Evolutionary conservation across 2,797 vertebrate genomes (phyloP).

Genomic region (Loriculus beryllinus): DNA sequence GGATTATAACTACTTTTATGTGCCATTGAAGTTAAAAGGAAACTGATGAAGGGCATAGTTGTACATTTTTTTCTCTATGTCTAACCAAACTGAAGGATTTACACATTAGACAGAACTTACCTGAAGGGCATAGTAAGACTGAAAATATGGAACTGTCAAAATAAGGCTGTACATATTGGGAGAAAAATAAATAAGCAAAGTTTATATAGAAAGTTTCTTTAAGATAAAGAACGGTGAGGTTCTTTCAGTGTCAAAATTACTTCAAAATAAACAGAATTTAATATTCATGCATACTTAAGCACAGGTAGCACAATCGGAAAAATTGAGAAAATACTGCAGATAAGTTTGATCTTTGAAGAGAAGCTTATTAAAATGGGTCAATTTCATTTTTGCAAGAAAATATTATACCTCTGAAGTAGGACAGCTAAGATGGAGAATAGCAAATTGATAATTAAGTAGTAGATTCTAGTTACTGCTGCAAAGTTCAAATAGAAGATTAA

Average conservation of each 20-base stretch:
- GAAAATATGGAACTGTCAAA: neutral
- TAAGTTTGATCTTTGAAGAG: neutral
- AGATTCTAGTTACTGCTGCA: conserved; percentile 2
- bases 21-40: neutral
- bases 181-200: neutral
- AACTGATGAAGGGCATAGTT: neutral
- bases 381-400: conserved; percentile 37
- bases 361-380: conserved; percentile 21
- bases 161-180: neutral
- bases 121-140: neutral
- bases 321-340: neutral
- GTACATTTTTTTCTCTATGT: neutral
- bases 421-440: neutral
- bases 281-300: neutral
- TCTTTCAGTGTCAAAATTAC: neutral
- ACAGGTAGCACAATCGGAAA: neutral
- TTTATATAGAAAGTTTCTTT: neutral
- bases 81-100: neutral
- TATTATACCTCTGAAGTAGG: neutral
- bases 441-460: neutral
- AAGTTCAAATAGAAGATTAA: conserved; percentile 21
- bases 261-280: neutral
- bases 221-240: neutral
- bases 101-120: neutral
- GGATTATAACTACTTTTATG: neutral